These are phyloP conservation scores for Cranoglanis bouderius DNA, from an alignment of 2,113 vertebrate species.

Conservation along the genomic window DNA sequence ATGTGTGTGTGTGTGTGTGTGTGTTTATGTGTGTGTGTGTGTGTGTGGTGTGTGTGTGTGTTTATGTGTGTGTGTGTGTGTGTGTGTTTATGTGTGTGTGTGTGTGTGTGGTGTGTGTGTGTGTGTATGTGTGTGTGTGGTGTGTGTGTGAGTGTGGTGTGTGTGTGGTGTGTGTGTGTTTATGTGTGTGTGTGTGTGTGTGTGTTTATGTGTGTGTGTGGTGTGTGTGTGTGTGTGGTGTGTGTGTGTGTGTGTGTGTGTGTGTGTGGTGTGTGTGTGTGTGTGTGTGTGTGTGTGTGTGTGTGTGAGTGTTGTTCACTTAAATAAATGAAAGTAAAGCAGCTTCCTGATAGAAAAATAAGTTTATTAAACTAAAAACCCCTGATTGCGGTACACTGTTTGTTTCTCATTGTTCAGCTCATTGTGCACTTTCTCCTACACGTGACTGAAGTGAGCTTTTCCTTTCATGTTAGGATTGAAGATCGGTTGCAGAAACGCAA, in stretches of 20 bases:
- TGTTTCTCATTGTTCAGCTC: background rate
- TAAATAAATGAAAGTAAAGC: conserved; percentile 61
- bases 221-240: too few species aligned
- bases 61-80: too few species aligned
- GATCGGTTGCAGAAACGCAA: background rate
- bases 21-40: background rate
- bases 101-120: background rate
- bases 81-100: background rate
- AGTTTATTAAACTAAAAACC: conserved; percentile 84
- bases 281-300: background rate
- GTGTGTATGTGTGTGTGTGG: background rate
- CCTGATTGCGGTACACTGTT: conserved; percentile 11
- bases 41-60: background rate
- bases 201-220: background rate
- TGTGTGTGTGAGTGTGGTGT: background rate
- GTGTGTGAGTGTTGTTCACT: background rate
- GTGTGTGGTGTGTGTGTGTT: background rate
- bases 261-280: background rate
- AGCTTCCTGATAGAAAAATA: conserved; percentile 87
- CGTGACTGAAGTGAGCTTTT: background rate
- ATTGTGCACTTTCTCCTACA: background rate
- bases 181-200: background rate
- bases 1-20: background rate
- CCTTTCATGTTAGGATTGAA: background rate
- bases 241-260: background rate